Percentiles rank a stretch among this genome's conserved stretches.
Conservation (phyloP, 1,140 invertebrate species). For the Bombus picipes region DNA sequence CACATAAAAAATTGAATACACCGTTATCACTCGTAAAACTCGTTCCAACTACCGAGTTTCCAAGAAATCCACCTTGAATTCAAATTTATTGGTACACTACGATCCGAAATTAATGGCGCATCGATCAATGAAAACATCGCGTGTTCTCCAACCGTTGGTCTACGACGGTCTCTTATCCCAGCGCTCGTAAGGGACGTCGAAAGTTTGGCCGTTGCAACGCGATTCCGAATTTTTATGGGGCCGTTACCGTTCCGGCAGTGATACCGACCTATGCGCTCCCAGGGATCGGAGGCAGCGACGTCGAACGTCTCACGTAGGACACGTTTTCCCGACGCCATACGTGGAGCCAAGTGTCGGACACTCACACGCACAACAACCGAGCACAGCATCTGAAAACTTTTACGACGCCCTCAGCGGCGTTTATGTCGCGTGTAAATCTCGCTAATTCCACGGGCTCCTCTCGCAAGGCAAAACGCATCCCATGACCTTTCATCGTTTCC, state of each 20-base stretch:
- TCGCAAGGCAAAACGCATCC: constrained; percentile 47
- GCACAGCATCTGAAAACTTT: constrained; percentile 74
- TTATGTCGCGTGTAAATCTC: constrained; percentile 80
- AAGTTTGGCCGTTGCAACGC: constrained; percentile 73
- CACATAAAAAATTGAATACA: neutral
- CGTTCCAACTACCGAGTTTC: neutral
- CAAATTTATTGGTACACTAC: constrained; percentile 9
- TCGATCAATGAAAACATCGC: constrained; percentile 2
- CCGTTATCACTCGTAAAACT: neutral
- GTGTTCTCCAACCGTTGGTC: neutral
- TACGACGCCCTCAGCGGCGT: constrained; percentile 76
- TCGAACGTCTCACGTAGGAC: constrained; percentile 62
- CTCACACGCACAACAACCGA: constrained; percentile 29
- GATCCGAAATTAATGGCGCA: constrained; percentile 9
- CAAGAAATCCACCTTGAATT: neutral
- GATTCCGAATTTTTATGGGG: constrained; percentile 78
- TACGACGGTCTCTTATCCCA: constrained; percentile 45
- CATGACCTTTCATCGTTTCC: constrained; percentile 63
- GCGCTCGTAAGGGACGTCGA: constrained; percentile 62
- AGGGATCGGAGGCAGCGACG: constrained; percentile 55
- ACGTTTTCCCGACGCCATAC: constrained; percentile 37
- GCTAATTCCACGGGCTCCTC: constrained; percentile 74
- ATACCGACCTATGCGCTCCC: constrained; percentile 53
- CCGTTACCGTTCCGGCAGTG: constrained; percentile 73
- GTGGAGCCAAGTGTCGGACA: constrained; percentile 35